A percentile compares a stretch with the other conserved stretches of the same genome.
Conservation (phyloP, 1,140 invertebrate species). For the Drosophila athabasca region DNA sequence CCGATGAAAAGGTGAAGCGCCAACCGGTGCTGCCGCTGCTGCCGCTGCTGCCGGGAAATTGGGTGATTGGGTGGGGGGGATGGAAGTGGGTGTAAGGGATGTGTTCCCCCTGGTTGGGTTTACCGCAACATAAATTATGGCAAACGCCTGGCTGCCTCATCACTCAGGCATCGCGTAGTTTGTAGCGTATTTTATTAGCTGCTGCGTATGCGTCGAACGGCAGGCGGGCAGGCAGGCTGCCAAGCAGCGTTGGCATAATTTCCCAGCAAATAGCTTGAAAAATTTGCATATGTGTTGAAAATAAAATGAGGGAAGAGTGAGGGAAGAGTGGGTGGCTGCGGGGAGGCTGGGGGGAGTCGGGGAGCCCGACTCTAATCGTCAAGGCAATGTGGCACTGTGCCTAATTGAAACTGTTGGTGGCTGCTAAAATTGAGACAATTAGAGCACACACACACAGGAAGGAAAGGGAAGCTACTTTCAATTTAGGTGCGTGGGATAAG, state of each 20-base stretch:
- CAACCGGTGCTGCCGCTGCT: background rate
- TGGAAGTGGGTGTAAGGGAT: constrained; percentile 10
- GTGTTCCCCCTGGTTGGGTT: constrained; percentile 34
- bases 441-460: constrained; percentile 14
- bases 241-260: constrained; percentile 62
- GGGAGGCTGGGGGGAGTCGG: background rate
- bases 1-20: constrained; percentile 59
- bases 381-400: constrained; percentile 44
- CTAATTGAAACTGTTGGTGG: constrained; percentile 76
- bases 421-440: constrained; percentile 74
- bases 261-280: constrained; percentile 73
- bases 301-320: constrained; percentile 14
- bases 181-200: constrained; percentile 77
- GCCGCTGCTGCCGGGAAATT: background rate
- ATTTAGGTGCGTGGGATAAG: background rate
- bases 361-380: constrained; percentile 7
- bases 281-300: constrained; percentile 62
- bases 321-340: constrained; percentile 6
- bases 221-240: background rate
- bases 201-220: constrained; percentile 50
- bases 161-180: constrained; percentile 76
- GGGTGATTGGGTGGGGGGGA: constrained; percentile 40
- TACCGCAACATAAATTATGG: constrained; percentile 79
- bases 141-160: constrained; percentile 76
- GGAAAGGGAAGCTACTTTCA: constrained; percentile 1